Percentiles rank a stretch among this genome's conserved stretches.
Evolutionary conservation across 2,888 invertebrate genomes (phyloP).

Genomic region (Odontocolon sp.): DNA sequence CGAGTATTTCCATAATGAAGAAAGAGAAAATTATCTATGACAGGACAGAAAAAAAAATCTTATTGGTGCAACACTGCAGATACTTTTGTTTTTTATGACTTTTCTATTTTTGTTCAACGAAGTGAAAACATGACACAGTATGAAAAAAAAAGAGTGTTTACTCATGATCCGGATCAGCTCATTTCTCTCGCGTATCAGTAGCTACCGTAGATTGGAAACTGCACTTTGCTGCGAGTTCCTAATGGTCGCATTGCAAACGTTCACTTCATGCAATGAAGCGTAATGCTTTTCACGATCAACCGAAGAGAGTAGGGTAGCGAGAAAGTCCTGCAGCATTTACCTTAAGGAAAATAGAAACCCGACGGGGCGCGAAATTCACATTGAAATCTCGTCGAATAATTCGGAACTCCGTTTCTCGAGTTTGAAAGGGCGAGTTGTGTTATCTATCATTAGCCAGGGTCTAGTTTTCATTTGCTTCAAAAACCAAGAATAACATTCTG

Average conservation of each 20-base stretch:
- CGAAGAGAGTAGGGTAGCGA: not conserved
- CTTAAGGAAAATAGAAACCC: constrained; percentile 13
- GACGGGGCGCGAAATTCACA: not conserved
- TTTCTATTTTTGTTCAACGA: not conserved
- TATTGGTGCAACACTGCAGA: no score
- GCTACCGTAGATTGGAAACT: not conserved
- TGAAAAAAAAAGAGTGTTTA: not conserved
- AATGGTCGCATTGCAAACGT: constrained; percentile 37
- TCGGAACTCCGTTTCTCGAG: not conserved
- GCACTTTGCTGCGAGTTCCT: constrained; percentile 13
- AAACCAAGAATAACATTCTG: no score
- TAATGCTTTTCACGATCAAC: constrained; percentile 34
- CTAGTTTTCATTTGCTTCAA: constrained; percentile 22
- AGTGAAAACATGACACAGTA: not conserved
- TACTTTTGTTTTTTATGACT: no score
- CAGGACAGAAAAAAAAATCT: no score
- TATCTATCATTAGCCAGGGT: constrained; percentile 37
- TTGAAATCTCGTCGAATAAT: constrained; percentile 32
- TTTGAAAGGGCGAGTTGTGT: not conserved
- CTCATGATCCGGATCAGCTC: not conserved
- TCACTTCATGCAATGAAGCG: constrained; percentile 39
- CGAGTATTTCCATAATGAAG: no score
- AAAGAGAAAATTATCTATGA: no score
- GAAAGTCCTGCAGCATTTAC: not conserved
- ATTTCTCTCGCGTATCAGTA: not conserved